Conservation (phyloP, 2,113 vertebrate genomes). For the Gila orcuttii region DNA sequence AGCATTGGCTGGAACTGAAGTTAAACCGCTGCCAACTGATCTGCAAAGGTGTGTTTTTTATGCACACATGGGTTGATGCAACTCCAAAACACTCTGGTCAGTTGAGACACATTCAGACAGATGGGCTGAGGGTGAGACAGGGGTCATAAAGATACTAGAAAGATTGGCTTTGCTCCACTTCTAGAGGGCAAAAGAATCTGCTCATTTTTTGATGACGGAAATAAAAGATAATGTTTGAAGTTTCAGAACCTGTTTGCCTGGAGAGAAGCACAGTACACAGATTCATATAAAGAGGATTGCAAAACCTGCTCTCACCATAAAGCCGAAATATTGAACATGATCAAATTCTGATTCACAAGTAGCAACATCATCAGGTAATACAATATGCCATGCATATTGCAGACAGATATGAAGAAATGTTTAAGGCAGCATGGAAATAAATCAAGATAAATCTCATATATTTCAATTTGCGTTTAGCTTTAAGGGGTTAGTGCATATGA, state of each 20-base stretch:
- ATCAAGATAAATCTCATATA: constrained; percentile 22
- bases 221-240: not conserved
- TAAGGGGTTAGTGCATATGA: constrained; percentile 42
- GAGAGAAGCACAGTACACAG: not conserved
- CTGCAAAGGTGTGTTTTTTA: constrained; percentile 17
- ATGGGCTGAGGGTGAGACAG: constrained; percentile 30
- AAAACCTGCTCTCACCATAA: not conserved
- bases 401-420: constrained; percentile 17
- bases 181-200: constrained; percentile 18
- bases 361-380: constrained; percentile 11
- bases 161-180: constrained; percentile 37
- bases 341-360: constrained; percentile 1
- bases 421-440: constrained; percentile 27
- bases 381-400: constrained; percentile 15
- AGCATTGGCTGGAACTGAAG: not conserved
- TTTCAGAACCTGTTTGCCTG: not conserved
- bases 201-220: not conserved
- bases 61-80: constrained; percentile 33
- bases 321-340: not conserved
- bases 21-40: constrained; percentile 29
- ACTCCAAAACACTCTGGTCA: constrained; percentile 22
- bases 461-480: constrained; percentile 43
- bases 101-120: constrained; percentile 45
- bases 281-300: not conserved
- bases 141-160: constrained; percentile 8